Evolutionary conservation across 2,113 vertebrate species (phyloP), one percentile per base, ranked within the genome.

Genomic region (Reinhardtius hippoglossoides): DNA sequence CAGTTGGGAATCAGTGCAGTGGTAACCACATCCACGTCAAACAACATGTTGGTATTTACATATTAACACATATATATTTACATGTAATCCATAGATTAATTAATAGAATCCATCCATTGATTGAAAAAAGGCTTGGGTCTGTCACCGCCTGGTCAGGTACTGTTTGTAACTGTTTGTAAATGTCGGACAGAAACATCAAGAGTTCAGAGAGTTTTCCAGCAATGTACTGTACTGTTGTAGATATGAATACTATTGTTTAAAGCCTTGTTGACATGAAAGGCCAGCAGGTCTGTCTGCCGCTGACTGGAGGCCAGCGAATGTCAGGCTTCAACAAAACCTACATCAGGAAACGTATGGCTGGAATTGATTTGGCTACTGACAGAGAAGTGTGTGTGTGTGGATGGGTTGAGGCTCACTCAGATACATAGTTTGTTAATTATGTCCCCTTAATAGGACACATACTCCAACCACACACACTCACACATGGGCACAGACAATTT

Each of bases 141-240:
- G 52, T 68, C 75, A 37, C 42, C 71, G 80, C 71, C 40, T 40
- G 63, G 27, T 27, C 70, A 76, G 40, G 62, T 67, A 9, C 68
- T 74, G 69, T 46, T 87, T 10, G 71, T 60, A 21, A 40, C 81
- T 89, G 31, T 31, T 31, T 31, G 80, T 87, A 85, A 88, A 87
- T 62, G 71, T 73, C 69, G 70, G 68, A 83, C 54, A 83, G 74
- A 85, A 89, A 80, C 76, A 82, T 68, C 85, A 86, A 84, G 77
- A 74, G 78, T 83, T 70, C 67, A 75, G 86, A 84, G 88, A 90
- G 88, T 90, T 78, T 90, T 92, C 85, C 84, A 89, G 89, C 83
- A 84, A 57, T 3, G 67, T 58, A 76, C 76, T 71, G 74, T 56
- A 79, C 73, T 20, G 21, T 46, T 71, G 71, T 46, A 88, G 79